Evolutionary conservation across 2,888 invertebrate species (phyloP), one percentile per base, ranked within the genome.

Genomic region (Agrypnus murinus): DNA sequence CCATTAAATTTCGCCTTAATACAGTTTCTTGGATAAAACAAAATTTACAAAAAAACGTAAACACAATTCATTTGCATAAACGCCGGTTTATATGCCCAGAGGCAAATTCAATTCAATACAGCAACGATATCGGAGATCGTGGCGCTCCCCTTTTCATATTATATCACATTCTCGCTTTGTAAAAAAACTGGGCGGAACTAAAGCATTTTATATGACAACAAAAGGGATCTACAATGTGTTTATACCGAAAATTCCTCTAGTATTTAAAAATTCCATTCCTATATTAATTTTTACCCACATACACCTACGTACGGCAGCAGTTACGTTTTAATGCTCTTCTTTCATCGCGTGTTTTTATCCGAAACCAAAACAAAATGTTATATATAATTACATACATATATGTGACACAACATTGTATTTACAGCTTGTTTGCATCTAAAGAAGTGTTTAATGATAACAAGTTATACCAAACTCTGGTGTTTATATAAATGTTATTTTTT

Each of bases 71-170:
- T 75, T 73, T 73, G 69, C 73, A 75, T 75, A 75, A 73, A 73
- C 66, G 73, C 69, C 70, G 71, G 75, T 72, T 72, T 75, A 75
- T 73, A 75, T 75, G 73, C 73, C 65, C 62, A 65, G 62, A 71
- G 66, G 75, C 68, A 69, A 72, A 75, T 73, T 75, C 73, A 75
- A 75, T 75, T 71, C 73, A 66, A 73, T 64, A 71, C 34, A 71
- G 64, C 65, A 55, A 63, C 62, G 59, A 65, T 68, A 69, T 64
- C 57, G 69, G 63, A 69, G 50, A 64, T 59, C 43, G 17, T 59
- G 65, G 55, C 50, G 64, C 63, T 63, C 68, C 65, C 66, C 58
- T 65, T 68, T 68, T 65, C 57, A 67, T 60, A 65, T 67, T 65
- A 65, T 67, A 65, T 68, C 67, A 68, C 71, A 72, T 72, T 72